Percentiles rank a stretch among this genome's conserved stretches.
phyloP scores from a whole-genome alignment of 64 coral and sea anemone species.

The Catalaphyllia jardinei region DNA sequence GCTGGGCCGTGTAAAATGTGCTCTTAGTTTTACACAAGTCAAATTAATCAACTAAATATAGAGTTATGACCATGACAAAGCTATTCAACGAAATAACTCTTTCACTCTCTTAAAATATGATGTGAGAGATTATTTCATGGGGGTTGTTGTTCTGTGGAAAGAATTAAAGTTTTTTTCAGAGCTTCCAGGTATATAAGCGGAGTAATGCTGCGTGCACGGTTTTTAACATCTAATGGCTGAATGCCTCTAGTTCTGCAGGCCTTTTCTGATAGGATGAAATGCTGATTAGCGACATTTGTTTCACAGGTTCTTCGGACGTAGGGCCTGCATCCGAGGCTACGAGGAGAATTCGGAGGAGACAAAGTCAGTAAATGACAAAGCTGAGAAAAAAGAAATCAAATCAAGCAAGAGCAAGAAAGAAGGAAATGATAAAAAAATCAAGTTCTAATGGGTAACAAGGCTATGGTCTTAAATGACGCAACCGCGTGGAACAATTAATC shows the following conservation, averaged over 20 bases:
- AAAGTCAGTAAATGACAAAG: not conserved
- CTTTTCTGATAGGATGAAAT: not conserved
- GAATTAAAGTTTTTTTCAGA: no score
- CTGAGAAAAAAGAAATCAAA: constrained; percentile 13
- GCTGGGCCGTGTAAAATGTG: no score
- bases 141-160: no score
- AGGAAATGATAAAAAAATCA: constrained; percentile 26
- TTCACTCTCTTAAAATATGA: no score
- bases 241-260: not conserved
- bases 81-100: no score
- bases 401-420: not conserved
- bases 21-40: no score
- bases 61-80: no score
- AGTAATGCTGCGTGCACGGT: no score
- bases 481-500: not conserved
- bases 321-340: constrained; percentile 22
- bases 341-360: not conserved
- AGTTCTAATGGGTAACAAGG: not conserved
- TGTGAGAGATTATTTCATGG: no score
- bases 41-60: no score
- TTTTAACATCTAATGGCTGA: not conserved
- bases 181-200: no score
- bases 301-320: constrained; percentile 47
- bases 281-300: not conserved
- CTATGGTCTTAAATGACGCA: not conserved